Base-by-base conservation (phyloP, 2,797 vertebrate genomes). In the Sebastes dallii region DNA sequence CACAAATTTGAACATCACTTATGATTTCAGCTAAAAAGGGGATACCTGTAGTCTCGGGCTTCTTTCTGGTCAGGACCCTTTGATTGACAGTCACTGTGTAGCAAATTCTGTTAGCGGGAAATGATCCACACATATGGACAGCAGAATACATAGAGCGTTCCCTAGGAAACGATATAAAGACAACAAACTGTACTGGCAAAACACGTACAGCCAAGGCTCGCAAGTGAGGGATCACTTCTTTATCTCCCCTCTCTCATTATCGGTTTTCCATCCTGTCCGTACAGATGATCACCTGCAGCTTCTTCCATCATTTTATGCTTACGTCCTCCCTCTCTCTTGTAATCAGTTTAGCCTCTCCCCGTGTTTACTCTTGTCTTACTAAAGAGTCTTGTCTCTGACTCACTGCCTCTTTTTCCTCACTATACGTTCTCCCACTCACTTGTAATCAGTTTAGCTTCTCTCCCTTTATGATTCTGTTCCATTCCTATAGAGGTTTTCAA, bases 81-180 rank as follows among this genome's bases (percentile, higher is more conserved):
- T 70, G 78, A 90, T 73, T 89, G 81, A 87, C 72, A 70, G 76
- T 84, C 78, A 84, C 82, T 72, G 59, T 78, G 46, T 82, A 96
- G 94, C 95, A 96, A 96, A 81, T 75, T 91, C 92, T 94, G 94
- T 95, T 80, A 95, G 95, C 96, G 96, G 96, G 96, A 97, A 96
- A 97, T 96, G 96, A 97, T 97, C 97, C 97, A 97, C 96, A 95
- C 89, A 97, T 96, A 96, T 97, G 97, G 97, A 98, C 96, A 96
- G 96, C 96, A 95, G 97, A 96, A 96, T 96, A 97, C 96, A 96
- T 95, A 77, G 55, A 92, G 95, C 95, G 96, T 98, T 98, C 96
- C 97, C 97, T 97, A 97, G 96, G 97, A 98, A 97, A 98, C 97
- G 95, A 96, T 97, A 97, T 91, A 96, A 92, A 92, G 88, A 91